Evolutionary conservation across 2,797 vertebrate genomes (phyloP), one percentile per base, ranked within the genome.

Genomic region (Nyctalus aviator): DNA sequence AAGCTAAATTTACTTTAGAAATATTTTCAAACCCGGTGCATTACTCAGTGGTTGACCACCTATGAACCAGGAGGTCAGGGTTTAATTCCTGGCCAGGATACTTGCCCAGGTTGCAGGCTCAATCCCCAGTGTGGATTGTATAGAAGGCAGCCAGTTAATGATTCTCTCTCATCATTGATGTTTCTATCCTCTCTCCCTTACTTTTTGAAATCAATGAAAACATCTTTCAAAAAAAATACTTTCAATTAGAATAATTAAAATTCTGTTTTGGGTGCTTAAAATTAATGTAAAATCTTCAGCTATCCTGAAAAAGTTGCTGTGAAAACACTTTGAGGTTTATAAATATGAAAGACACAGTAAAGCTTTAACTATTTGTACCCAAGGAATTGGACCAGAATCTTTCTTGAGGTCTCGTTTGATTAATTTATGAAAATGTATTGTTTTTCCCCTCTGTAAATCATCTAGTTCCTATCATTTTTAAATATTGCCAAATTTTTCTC

Each of bases 221-320:
- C 59, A 62, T 62, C 27, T 62, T 62, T 30, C 27, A 62, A 62
- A 62, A 62, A 62, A 62, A 62, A 27, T 30, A 30, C 30, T 62
- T 71, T 76, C 30, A 53, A n/a, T 91, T 32, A 78, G 76, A 95
- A 44, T 88, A 27, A 59, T 92, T 66, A 75, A 90, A 83, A 72
- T 50, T 77, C 68, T 75, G 6, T 69, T 81, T 73, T 37, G n/a
- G 35, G 5, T 97, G 14, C 55, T 78, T 76, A 82, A 85, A 53
- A 76, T 13, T 10, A 1, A 6, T 93, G 0, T 90, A 83, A 92
- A 94, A 75, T 23, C 5, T 13, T 84, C 15, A 76, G 57, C 59
- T 77, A 35, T 88, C 59, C 68, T 90, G 75, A 84, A 90, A 88
- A 59, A 73, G 20, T 59, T 77, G 13, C 50, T 78, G 1, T 86